Conservation (phyloP, 2,888 invertebrate species). For the Leptopilina syphax region DNA sequence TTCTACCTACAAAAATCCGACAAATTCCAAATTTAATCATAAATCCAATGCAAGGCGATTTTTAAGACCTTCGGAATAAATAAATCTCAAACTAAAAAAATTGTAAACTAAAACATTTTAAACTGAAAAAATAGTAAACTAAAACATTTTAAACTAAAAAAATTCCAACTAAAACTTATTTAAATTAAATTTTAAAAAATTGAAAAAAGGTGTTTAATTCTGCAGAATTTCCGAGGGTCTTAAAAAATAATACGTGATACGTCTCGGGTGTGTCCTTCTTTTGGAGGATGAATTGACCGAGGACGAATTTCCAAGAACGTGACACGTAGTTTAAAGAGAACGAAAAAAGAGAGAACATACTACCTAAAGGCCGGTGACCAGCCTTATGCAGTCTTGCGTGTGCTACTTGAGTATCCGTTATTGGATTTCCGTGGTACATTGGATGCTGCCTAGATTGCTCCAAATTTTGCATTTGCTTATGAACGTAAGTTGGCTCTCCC, state of each 20-base stretch:
- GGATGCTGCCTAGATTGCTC: constrained; percentile 76
- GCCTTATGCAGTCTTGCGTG: constrained; percentile 84
- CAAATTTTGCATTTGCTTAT: constrained; percentile 79
- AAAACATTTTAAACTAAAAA: too few relatives aligned
- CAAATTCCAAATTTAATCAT: constrained; percentile 6
- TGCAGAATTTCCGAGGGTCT: neutral
- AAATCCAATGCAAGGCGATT: neutral
- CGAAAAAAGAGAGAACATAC: constrained; percentile 72
- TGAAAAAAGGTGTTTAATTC: too few relatives aligned
- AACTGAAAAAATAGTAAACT: too few relatives aligned
- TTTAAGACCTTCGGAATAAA: constrained; percentile 20
- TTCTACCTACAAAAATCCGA: constrained; percentile 81
- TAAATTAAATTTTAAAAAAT: too few relatives aligned
- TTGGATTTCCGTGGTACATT: constrained; percentile 78
- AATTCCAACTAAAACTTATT: too few relatives aligned
- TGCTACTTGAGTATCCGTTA: constrained; percentile 83
- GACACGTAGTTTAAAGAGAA: constrained; percentile 46
- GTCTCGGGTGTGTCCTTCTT: constrained; percentile 39
- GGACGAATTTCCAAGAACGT: constrained; percentile 24
- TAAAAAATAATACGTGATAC: constrained; percentile 41
- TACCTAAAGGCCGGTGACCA: constrained; percentile 80
- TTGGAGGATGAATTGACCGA: neutral
- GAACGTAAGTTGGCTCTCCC: constrained; percentile 76
- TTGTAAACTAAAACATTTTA: neutral
- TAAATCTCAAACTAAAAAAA: neutral